phyloP scores from a whole-genome alignment of 2,888 invertebrate genomes.

The Eupithecia subumbrata region DNA sequence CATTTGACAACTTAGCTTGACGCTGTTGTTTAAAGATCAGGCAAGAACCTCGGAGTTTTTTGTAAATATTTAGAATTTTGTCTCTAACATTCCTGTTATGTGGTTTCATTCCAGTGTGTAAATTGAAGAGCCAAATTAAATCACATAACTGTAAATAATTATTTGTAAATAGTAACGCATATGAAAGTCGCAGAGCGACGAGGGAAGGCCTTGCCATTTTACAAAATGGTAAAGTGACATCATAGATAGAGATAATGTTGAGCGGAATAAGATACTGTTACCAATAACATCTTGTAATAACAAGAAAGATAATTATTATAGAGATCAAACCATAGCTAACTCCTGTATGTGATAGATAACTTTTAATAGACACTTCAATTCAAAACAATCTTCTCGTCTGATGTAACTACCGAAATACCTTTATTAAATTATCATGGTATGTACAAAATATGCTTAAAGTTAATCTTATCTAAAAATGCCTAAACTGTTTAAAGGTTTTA shows the following conservation, averaged over 20 bases:
- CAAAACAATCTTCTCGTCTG: slow-evolving; percentile 38
- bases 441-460: slow-evolving; percentile 48
- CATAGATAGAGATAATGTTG: slow-evolving; percentile 62
- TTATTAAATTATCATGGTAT: slow-evolving; percentile 46
- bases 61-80: slow-evolving; percentile 70
- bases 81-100: slow-evolving; percentile 80
- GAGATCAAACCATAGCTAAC: slow-evolving; percentile 49
- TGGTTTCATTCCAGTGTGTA: slow-evolving; percentile 77
- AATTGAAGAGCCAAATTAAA: slow-evolving; percentile 71
- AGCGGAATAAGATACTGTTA: slow-evolving; percentile 67
- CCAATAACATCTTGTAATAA: slow-evolving; percentile 62
- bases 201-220: slow-evolving; percentile 56
- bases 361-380: slow-evolving; percentile 50
- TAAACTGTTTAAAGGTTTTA: slow-evolving; percentile 6
- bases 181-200: slow-evolving; percentile 77
- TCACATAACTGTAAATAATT: slow-evolving; percentile 78
- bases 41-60: slow-evolving; percentile 53
- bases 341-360: slow-evolving; percentile 51
- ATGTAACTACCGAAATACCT: slow-evolving; percentile 48
- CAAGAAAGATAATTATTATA: slow-evolving; percentile 45
- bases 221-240: slow-evolving; percentile 58
- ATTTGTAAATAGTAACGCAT: slow-evolving; percentile 78
- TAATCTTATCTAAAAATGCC: slow-evolving; percentile 7
- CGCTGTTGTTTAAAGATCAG: slow-evolving; percentile 66
- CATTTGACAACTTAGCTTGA: slow-evolving; percentile 71